Conservation (phyloP, 1,140 invertebrate genomes). For the Aphis gossypii region DNA sequence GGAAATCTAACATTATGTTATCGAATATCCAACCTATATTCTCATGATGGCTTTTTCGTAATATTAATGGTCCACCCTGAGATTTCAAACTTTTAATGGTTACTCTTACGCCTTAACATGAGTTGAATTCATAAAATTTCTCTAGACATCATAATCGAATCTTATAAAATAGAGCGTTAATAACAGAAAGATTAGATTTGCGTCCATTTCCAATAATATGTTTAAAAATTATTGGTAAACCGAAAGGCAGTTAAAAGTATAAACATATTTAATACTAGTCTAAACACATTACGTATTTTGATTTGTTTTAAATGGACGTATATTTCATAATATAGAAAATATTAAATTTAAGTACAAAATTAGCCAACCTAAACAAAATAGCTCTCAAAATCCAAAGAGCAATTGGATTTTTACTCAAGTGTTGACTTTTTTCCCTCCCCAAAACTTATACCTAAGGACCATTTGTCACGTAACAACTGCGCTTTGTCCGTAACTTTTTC, state of each 20-base stretch:
- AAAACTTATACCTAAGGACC: slow-evolving; percentile 21
- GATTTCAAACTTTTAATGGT: slow-evolving; percentile 25
- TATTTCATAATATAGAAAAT: not conserved
- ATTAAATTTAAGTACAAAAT: not conserved
- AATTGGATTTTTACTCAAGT: not conserved
- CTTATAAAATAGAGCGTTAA: not conserved
- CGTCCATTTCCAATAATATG: no score
- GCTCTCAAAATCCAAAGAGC: not conserved
- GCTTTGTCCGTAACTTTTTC: slow-evolving; percentile 57
- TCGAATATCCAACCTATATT: not conserved
- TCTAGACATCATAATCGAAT: not conserved
- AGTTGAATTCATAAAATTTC: slow-evolving; percentile 23
- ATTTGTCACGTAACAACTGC: slow-evolving; percentile 56
- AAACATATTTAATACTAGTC: not conserved
- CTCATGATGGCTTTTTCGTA: not conserved
- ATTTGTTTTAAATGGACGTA: not conserved
- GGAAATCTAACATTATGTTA: not conserved
- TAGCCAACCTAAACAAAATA: not conserved
- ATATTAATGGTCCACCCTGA: slow-evolving; percentile 26
- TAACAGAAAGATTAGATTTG: slow-evolving; percentile 24
- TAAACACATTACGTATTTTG: not conserved
- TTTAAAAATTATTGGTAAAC: not conserved
- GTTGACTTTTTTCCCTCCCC: not conserved
- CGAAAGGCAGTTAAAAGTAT: not conserved
- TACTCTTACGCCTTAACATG: not conserved